phyloP scores from a whole-genome alignment of 2,797 vertebrate species.

The Alectoris magna region DNA sequence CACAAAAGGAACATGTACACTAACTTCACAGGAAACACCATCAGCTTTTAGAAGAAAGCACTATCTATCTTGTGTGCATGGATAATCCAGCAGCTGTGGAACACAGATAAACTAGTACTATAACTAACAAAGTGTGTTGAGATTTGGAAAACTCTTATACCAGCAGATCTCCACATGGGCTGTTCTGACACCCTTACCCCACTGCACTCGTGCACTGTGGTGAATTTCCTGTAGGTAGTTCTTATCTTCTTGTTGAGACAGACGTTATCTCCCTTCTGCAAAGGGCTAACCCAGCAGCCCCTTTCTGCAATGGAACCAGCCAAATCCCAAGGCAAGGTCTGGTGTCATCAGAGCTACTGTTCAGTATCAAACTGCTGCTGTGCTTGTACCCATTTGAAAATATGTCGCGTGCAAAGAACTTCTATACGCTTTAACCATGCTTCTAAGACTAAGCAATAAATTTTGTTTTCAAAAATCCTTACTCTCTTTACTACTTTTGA shows the following conservation, averaged over 20 bases:
- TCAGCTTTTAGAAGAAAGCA: neutral
- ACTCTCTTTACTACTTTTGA: neutral
- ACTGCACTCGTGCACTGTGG: neutral
- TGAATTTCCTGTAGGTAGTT: neutral
- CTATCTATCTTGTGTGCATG: too few species aligned
- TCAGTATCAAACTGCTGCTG: neutral
- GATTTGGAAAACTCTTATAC: neutral
- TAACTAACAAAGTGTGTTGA: neutral
- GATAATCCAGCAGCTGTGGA: neutral
- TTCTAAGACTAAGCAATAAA: neutral
- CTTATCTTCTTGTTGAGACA: neutral
- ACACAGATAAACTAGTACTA: neutral
- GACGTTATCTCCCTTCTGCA: neutral
- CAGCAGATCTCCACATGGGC: rapidly evolving
- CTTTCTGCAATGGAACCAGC: conserved; percentile 2
- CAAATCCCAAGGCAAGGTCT: neutral
- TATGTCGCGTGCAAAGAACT: neutral
- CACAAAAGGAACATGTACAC: neutral
- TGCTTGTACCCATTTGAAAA: neutral
- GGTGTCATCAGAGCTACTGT: neutral
- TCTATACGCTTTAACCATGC: neutral
- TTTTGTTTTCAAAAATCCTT: neutral
- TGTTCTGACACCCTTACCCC: neutral
- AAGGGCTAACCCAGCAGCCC: neutral
- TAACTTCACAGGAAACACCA: neutral